Conservation (phyloP, 2,797 vertebrate species). For the Sciurus carolinensis region DNA sequence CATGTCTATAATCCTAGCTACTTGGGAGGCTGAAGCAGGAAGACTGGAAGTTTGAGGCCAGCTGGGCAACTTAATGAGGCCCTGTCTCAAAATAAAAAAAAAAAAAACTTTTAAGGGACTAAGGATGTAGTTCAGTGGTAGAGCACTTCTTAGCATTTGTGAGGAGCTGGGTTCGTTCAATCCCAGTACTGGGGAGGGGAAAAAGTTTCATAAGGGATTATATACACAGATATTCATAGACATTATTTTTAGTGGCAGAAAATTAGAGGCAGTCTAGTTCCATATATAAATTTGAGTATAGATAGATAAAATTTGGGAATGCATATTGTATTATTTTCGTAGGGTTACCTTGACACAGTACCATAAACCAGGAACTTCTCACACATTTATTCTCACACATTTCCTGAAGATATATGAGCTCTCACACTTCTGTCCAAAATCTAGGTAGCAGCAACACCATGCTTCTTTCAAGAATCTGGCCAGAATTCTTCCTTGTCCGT, state of each 20-base stretch:
- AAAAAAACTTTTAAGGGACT: background rate
- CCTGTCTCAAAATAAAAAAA: background rate
- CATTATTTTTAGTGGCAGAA: slow-evolving; percentile 22
- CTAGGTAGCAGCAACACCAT: background rate
- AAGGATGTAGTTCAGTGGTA: too few relatives aligned
- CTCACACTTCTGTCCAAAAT: background rate
- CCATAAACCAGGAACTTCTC: background rate
- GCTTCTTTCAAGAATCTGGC: background rate
- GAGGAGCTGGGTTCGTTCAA: too few relatives aligned
- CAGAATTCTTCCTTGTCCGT: slow-evolving; percentile 44
- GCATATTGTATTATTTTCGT: background rate
- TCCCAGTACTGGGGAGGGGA: too few relatives aligned
- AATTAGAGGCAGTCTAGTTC: background rate
- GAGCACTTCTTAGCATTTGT: too few relatives aligned
- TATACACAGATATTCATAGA: background rate
- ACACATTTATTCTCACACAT: slow-evolving; percentile 18
- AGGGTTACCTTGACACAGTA: background rate
- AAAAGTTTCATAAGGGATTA: background rate
- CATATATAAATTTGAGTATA: background rate
- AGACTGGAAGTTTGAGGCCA: too few relatives aligned
- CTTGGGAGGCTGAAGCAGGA: background rate
- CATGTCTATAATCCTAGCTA: background rate
- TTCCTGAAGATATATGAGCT: background rate
- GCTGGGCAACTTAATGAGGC: background rate
- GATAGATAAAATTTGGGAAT: slow-evolving; percentile 35